Conservation (phyloP, 2,113 vertebrate species). For the Edolisoma coerulescens region DNA sequence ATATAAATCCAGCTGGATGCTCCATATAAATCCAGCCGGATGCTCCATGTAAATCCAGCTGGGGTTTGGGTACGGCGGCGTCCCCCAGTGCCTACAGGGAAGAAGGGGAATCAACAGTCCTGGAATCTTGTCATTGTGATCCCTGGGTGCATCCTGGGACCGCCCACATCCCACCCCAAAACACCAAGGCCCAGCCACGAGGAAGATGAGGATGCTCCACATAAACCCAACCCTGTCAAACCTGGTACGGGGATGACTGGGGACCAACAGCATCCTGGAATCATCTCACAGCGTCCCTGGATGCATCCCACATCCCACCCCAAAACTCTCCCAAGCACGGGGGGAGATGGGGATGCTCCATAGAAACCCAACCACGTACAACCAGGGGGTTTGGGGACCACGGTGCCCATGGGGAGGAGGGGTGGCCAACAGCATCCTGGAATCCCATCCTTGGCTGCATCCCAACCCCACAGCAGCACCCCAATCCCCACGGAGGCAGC, state of each 20-base stretch:
- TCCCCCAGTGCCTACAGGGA: neutral
- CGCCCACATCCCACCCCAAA: neutral
- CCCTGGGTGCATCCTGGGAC: neutral
- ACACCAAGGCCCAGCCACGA: rapidly evolving
- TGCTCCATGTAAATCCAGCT: neutral
- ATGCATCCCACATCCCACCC: neutral
- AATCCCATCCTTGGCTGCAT: rapidly evolving
- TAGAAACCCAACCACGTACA: rapidly evolving
- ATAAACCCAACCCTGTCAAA: neutral
- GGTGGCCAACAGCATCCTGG: neutral
- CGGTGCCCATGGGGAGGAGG: rapidly evolving
- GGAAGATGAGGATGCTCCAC: neutral
- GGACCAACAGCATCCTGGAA: neutral
- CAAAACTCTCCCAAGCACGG: neutral
- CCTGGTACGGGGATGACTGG: rapidly evolving
- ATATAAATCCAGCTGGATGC: neutral
- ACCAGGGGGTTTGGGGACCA: neutral
- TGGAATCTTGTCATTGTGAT: rapidly evolving
- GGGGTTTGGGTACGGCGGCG: neutral
- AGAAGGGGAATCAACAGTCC: neutral
- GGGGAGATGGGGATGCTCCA: neutral
- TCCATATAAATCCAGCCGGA: neutral
- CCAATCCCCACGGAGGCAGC: rapidly evolving
- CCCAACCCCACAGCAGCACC: neutral
- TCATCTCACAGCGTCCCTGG: neutral